Evolutionary conservation across 2,113 vertebrate species (phyloP).

Genomic region (Periophthalmodon schlosseri): DNA sequence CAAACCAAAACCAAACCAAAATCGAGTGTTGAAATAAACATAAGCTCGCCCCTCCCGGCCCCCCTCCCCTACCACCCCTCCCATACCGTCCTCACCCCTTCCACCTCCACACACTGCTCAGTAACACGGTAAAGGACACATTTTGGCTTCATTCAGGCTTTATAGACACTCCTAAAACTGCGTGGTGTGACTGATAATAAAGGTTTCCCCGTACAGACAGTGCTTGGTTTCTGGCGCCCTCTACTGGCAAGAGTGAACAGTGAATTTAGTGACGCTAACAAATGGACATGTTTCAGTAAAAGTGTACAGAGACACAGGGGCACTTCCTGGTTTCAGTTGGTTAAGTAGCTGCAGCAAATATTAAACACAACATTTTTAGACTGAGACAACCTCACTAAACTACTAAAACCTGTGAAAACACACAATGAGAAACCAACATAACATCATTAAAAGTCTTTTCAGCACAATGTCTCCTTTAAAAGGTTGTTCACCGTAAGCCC

Average conservation of each 20-base stretch:
- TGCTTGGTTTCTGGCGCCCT: not conserved
- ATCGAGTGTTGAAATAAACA: constrained; percentile 68
- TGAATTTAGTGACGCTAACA: not conserved
- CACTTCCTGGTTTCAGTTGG: constrained; percentile 1
- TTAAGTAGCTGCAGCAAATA: not conserved
- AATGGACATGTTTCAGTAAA: not conserved
- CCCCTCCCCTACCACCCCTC: constrained; percentile 43
- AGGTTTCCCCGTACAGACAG: not conserved
- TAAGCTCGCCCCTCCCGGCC: constrained; percentile 65
- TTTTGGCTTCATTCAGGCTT: not conserved
- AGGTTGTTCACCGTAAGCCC: constrained; percentile 16
- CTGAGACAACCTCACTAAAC: not conserved
- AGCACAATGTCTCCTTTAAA: not conserved
- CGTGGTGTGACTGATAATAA: not conserved
- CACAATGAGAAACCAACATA: not conserved
- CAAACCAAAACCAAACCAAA: constrained; percentile 62
- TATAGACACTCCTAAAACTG: not conserved
- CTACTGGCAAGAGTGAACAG: not conserved
- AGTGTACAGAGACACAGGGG: not conserved
- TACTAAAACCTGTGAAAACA: not conserved
- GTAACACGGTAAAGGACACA: constrained; percentile 63
- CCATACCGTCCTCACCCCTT: constrained; percentile 49
- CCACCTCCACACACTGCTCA: constrained; percentile 51
- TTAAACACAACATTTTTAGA: not conserved
- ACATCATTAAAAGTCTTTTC: not conserved